Percentiles rank a stretch among this genome's conserved stretches.
Evolutionary conservation across 92 coral and sea anemone genomes (phyloP).

Genomic region (Porites cylindrica): DNA sequence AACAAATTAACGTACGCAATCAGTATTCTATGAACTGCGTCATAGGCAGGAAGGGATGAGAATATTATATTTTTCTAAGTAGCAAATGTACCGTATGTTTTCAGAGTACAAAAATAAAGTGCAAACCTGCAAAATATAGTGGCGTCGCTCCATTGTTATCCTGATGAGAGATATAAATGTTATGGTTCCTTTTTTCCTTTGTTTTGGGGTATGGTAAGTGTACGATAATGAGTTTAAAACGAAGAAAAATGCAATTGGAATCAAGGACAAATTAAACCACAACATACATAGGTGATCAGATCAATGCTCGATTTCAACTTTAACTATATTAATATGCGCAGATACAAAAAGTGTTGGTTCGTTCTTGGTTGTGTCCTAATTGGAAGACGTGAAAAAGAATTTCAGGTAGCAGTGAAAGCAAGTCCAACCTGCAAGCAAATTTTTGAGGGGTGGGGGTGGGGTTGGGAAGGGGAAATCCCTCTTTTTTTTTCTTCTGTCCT

Average conservation of each 20-base stretch:
- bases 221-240: too few relatives aligned
- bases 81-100: neutral
- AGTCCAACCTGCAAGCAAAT: neutral
- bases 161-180: constrained; percentile 33
- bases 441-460: neutral
- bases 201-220: too few relatives aligned
- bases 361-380: too few relatives aligned
- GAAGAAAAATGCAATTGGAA: too few relatives aligned
- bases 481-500: too few relatives aligned
- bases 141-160: constrained; percentile 89
- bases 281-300: neutral
- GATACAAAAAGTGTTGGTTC: too few relatives aligned
- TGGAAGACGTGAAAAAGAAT: too few relatives aligned
- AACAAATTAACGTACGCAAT: neutral
- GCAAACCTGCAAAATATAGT: constrained; percentile 80
- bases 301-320: neutral
- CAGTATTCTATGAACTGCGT: neutral
- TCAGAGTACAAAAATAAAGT: too few relatives aligned
- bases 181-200: neutral
- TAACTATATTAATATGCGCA: too few relatives aligned
- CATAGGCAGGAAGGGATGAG: too few relatives aligned
- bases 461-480: too few relatives aligned
- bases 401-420: neutral
- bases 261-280: too few relatives aligned
- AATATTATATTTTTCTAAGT: neutral